Conservation (phyloP, 2,888 invertebrate species). For the Kryphioiulus occultus region DNA sequence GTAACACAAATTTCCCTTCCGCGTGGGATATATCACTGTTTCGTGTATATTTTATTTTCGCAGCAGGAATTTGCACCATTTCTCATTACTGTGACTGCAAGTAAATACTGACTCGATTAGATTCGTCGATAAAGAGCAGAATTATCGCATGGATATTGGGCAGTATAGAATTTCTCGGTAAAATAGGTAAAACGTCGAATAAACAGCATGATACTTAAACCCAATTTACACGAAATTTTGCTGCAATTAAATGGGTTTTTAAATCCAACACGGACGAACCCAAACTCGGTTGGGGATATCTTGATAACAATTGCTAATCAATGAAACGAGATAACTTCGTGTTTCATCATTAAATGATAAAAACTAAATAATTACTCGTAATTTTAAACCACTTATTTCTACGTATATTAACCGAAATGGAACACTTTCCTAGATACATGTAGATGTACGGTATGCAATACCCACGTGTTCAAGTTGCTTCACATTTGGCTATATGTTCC, state of each 20-base stretch:
- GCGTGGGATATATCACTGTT: not conserved
- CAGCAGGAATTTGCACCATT: constrained; percentile 25
- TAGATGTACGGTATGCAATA: too few relatives aligned
- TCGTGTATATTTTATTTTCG: not conserved
- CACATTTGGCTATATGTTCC: too few relatives aligned
- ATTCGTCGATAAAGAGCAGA: not conserved
- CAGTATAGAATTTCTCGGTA: not conserved
- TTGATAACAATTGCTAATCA: constrained; percentile 19
- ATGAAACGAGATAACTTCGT: not conserved
- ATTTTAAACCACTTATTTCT: not conserved
- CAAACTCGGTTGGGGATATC: not conserved
- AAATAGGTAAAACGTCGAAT: not conserved
- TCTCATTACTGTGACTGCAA: not conserved
- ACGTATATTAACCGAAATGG: not conserved
- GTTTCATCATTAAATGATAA: not conserved
- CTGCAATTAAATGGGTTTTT: not conserved
- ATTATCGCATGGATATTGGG: not conserved
- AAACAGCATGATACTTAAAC: not conserved
- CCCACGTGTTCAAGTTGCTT: too few relatives aligned
- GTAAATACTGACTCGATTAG: not conserved
- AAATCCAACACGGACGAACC: not conserved
- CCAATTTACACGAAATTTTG: not conserved
- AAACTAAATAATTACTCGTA: not conserved
- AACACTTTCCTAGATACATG: not conserved
- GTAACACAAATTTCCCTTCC: not conserved